phyloP scores from a whole-genome alignment of 2,888 invertebrate genomes.

The Steinernema hermaphroditum region DNA sequence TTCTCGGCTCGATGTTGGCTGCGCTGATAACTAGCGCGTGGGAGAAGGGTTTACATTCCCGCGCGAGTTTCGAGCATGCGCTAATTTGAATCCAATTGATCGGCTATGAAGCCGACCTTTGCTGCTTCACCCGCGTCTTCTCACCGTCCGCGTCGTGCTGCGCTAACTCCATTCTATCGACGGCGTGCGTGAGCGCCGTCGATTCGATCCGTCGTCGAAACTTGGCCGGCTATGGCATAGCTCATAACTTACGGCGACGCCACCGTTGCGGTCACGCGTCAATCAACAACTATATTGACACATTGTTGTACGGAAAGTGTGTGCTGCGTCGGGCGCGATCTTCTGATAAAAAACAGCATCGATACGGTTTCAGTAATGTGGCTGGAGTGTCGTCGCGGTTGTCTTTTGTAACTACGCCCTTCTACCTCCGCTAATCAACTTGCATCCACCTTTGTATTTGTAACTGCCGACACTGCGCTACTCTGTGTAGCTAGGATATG shows the following conservation, averaged over 20 bases:
- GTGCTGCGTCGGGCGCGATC: background rate
- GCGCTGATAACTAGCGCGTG: no score
- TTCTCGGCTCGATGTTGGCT: no score
- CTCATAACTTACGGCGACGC: background rate
- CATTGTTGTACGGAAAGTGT: background rate
- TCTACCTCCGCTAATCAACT: background rate
- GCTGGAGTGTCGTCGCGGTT: conserved; percentile 20
- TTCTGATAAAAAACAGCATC: background rate
- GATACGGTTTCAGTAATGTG: conserved; percentile 12
- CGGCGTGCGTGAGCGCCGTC: no score
- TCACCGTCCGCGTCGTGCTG: no score
- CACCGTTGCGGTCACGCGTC: background rate
- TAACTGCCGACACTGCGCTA: background rate
- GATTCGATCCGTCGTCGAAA: no score
- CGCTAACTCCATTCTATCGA: no score
- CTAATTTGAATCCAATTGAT: no score
- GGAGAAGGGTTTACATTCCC: no score
- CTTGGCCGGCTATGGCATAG: no score
- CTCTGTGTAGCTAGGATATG: conserved; percentile 27
- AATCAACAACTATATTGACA: background rate
- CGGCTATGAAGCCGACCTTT: no score
- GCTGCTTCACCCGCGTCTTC: no score
- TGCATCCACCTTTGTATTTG: background rate
- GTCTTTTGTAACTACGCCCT: background rate
- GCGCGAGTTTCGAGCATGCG: no score